phyloP scores from a whole-genome alignment of 2,113 vertebrate genomes.

The Myotis lucifugus region DNA sequence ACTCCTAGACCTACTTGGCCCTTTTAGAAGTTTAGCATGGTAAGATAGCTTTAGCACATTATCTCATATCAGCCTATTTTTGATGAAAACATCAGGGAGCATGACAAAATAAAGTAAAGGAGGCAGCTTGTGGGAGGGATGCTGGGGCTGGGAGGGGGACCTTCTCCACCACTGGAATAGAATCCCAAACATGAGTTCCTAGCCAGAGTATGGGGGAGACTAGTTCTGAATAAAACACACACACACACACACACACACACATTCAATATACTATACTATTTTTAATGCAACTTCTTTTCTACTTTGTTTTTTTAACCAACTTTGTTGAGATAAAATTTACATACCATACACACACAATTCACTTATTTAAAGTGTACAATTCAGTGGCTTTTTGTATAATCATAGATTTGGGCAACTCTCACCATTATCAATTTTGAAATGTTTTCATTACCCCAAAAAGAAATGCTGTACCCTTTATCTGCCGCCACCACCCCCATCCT shows the following conservation, averaged over 20 bases:
- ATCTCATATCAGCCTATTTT: neutral
- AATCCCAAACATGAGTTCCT: neutral
- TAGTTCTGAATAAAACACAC: neutral
- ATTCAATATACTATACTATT: neutral
- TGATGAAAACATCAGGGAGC: neutral
- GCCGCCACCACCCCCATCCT: too few species aligned
- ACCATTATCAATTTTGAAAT: neutral
- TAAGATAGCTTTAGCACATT: neutral
- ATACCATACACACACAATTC: neutral
- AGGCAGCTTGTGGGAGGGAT: neutral
- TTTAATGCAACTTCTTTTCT: neutral
- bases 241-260: too few species aligned
- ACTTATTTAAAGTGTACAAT: neutral
- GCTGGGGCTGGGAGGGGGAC: accelerated
- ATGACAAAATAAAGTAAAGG: neutral
- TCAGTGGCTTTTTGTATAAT: neutral
- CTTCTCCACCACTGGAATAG: neutral
- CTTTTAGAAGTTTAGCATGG: neutral
- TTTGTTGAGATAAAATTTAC: neutral
- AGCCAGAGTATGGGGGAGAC: neutral
- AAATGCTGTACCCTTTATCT: neutral
- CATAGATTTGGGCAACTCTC: neutral
- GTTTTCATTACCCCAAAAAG: neutral
- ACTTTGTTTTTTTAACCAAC: neutral
- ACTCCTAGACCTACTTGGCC: neutral